Conservation (phyloP, 1,140 invertebrate genomes). For the Temnothorax longispinosus region DNA sequence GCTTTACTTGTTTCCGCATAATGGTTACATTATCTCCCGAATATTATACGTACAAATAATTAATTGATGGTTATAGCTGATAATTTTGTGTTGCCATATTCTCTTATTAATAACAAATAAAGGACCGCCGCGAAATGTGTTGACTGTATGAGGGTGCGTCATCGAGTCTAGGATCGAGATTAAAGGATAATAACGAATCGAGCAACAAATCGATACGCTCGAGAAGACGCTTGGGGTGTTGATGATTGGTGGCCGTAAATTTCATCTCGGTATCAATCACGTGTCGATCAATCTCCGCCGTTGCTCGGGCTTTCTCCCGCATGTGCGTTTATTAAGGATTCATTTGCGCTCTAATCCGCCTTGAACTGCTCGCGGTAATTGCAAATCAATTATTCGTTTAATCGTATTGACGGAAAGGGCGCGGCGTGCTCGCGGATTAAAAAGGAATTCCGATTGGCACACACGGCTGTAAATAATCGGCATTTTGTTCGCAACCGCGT, state of each 20-base stretch:
- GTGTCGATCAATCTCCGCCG: constrained; percentile 29
- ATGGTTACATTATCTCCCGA: background rate
- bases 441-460: constrained; percentile 13
- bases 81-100: background rate
- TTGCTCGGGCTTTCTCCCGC: background rate
- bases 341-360: constrained; percentile 26
- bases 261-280: constrained; percentile 32
- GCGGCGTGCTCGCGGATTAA: constrained; percentile 33
- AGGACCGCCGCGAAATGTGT: background rate
- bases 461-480: constrained; percentile 28
- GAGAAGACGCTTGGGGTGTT: constrained; percentile 1
- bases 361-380: background rate
- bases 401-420: constrained; percentile 21
- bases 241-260: constrained; percentile 3
- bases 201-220: background rate
- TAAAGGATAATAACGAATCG: background rate
- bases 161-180: background rate
- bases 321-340: constrained; percentile 52
- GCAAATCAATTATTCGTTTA: constrained; percentile 52
- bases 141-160: background rate
- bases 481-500: constrained; percentile 7
- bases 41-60: background rate
- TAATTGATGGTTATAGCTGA: background rate
- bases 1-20: background rate
- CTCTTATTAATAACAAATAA: constrained; percentile 16